phyloP scores from a whole-genome alignment of 2,113 vertebrate genomes.

The Psittacula cyanocephala region DNA sequence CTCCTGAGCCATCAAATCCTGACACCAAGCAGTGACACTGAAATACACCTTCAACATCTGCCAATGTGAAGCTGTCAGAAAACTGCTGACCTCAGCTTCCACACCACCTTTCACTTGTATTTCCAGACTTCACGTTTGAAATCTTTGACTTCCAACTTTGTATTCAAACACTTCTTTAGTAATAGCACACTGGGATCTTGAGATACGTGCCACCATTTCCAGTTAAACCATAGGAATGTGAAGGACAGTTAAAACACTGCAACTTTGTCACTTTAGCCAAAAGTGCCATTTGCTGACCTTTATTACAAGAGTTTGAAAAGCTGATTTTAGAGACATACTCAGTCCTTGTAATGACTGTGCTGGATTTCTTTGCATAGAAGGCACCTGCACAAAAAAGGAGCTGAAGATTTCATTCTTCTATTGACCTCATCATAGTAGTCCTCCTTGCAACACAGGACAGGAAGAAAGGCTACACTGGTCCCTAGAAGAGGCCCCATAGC shows the following conservation, averaged over 20 bases:
- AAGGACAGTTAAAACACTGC: background rate
- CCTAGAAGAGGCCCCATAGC: background rate
- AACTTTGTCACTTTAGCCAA: slow-evolving; percentile 32
- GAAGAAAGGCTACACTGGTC: background rate
- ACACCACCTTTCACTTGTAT: background rate
- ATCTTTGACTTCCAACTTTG: background rate
- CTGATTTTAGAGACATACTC: background rate
- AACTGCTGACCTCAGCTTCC: background rate
- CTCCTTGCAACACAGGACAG: background rate
- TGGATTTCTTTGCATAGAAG: background rate
- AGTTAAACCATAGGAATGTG: background rate
- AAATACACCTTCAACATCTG: background rate
- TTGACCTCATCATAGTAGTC: background rate
- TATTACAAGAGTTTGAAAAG: background rate
- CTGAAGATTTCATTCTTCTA: background rate
- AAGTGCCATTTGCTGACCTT: slow-evolving; percentile 37
- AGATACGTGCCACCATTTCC: background rate
- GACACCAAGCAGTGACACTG: background rate
- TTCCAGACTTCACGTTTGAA: background rate
- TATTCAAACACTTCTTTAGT: background rate
- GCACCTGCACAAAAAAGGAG: background rate
- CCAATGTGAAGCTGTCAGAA: background rate
- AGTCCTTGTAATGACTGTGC: background rate
- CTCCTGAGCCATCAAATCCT: background rate
- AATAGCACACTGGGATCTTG: background rate